These are phyloP conservation scores for Tenthredo distinguenda DNA, from an alignment of 2,888 invertebrate genomes.

Conservation along the genomic window DNA sequence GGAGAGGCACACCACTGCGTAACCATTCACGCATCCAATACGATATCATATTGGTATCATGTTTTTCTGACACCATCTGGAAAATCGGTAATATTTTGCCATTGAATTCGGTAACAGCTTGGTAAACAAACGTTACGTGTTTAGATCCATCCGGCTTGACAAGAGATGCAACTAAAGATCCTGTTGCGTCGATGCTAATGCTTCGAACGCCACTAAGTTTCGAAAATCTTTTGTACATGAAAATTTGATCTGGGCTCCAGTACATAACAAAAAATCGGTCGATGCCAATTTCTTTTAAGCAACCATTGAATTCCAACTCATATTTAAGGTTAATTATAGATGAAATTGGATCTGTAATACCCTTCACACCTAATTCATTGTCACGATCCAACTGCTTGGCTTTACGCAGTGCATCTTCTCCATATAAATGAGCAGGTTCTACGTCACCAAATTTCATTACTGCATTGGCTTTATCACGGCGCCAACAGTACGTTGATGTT, in stretches of 20 bases:
- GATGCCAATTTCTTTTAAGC: conserved; percentile 24
- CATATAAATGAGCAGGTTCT: background rate
- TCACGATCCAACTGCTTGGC: conserved; percentile 9
- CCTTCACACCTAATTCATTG: conserved; percentile 1
- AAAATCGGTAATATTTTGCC: conserved; percentile 52
- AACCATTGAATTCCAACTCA: conserved; percentile 45
- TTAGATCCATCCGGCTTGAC: conserved; percentile 52
- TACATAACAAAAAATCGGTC: conserved; percentile 54
- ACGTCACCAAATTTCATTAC: background rate
- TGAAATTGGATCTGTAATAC: conserved; percentile 10
- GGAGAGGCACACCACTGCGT: conserved; percentile 39
- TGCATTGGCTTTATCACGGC: background rate
- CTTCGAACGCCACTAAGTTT: background rate
- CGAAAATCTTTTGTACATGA: conserved; percentile 47
- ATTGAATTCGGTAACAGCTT: conserved; percentile 37
- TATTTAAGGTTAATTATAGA: conserved; percentile 50
- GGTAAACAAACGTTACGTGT: conserved; percentile 43
- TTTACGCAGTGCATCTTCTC: conserved; percentile 9
- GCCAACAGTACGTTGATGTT: conserved; percentile 8
- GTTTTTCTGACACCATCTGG: conserved; percentile 53
- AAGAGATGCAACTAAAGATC: conserved; percentile 41
- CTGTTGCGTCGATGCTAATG: conserved; percentile 54
- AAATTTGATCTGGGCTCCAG: conserved; percentile 52
- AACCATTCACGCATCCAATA: conserved; percentile 54
- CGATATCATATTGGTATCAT: conserved; percentile 51